These are phyloP conservation scores for Apis dorsata DNA, from an alignment of 1,140 invertebrate species.

Conservation along the genomic window DNA sequence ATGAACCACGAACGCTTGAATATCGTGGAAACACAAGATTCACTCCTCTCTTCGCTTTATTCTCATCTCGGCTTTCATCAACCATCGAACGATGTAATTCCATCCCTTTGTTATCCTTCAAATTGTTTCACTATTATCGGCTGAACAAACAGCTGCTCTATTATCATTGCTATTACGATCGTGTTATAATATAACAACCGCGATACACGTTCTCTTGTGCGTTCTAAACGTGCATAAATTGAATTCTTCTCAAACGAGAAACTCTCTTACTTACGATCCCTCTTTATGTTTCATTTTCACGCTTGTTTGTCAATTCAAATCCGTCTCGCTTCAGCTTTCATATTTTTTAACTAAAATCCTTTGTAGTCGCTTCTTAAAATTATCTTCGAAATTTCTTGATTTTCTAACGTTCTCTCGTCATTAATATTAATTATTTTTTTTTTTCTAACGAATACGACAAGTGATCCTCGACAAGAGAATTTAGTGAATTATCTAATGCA, in stretches of 20 bases:
- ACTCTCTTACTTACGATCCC: background rate
- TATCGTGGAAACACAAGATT: background rate
- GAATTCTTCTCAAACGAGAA: background rate
- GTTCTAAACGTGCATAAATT: slow-evolving; percentile 15
- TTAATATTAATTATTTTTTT: too few species aligned
- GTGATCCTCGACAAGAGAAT: too few species aligned
- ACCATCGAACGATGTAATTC: slow-evolving; percentile 25
- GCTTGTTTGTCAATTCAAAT: background rate
- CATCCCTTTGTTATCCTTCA: slow-evolving; percentile 28
- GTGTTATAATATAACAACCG: background rate
- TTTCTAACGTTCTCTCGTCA: too few species aligned
- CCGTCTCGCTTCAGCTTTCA: background rate
- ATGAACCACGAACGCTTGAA: background rate
- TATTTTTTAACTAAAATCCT: background rate
- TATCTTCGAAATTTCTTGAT: background rate
- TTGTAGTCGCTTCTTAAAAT: background rate
- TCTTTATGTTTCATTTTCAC: background rate
- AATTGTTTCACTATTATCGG: slow-evolving; percentile 35
- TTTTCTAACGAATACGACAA: too few species aligned
- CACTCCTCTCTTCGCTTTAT: slow-evolving; percentile 6
- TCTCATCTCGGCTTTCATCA: slow-evolving; percentile 22
- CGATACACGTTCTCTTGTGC: background rate
- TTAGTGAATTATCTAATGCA: too few species aligned
- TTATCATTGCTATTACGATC: slow-evolving; percentile 23
- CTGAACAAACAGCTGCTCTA: slow-evolving; percentile 17